phyloP scores from a whole-genome alignment of 2,888 invertebrate species.

The Siphonodentalium dalli region DNA sequence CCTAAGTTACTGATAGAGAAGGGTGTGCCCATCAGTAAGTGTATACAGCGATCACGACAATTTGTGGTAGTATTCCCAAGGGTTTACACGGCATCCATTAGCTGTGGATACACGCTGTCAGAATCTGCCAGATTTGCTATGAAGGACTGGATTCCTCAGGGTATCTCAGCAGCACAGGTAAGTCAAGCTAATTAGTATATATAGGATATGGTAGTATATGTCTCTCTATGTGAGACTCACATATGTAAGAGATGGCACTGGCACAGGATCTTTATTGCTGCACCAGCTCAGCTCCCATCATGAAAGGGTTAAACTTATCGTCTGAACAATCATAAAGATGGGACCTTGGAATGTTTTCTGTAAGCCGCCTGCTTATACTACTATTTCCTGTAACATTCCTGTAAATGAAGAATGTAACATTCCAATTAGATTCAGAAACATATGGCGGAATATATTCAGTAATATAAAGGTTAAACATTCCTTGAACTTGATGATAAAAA shows the following conservation, averaged over 20 bases:
- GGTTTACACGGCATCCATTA: conserved; percentile 86
- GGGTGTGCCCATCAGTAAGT: conserved; percentile 79
- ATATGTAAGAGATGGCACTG: background rate
- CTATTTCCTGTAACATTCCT: no score
- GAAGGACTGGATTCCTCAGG: conserved; percentile 78
- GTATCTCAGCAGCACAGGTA: conserved; percentile 77
- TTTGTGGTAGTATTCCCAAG: conserved; percentile 89
- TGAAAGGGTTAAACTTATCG: no score
- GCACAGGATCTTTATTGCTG: background rate
- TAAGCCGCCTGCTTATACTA: no score
- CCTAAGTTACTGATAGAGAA: conserved; percentile 78
- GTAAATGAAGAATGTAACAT: no score
- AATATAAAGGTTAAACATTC: no score
- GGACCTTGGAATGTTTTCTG: no score
- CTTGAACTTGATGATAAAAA: no score
- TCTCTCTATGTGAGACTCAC: background rate
- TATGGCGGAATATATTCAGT: no score
- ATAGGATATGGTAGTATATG: background rate
- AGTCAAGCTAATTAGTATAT: background rate
- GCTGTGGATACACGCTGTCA: conserved; percentile 86
- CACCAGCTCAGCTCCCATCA: background rate
- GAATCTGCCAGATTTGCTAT: conserved; percentile 93
- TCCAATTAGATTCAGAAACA: no score
- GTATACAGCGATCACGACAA: conserved; percentile 85
- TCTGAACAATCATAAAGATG: no score